These are phyloP conservation scores for Gerris lacustris DNA, from an alignment of 2,888 invertebrate genomes.

Conservation along the genomic window DNA sequence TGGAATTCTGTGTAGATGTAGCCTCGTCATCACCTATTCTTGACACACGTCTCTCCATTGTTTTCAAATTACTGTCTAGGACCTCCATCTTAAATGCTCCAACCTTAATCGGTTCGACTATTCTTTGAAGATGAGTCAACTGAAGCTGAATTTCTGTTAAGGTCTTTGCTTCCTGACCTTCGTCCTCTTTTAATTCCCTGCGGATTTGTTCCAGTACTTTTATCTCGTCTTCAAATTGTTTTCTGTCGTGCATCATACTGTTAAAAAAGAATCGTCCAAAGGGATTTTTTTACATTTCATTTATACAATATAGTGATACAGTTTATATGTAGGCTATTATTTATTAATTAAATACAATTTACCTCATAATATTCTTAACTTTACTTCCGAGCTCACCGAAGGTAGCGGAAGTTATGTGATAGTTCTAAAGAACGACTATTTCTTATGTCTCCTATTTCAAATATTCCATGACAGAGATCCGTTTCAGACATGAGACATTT, in stretches of 20 bases:
- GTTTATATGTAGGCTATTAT: no score
- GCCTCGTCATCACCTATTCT: slow-evolving; percentile 4
- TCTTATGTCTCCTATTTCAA: no score
- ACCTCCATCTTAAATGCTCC: slow-evolving; percentile 5
- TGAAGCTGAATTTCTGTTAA: neutral
- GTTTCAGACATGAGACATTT: no score
- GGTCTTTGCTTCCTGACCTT: neutral
- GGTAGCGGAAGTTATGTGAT: no score
- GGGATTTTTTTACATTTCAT: neutral
- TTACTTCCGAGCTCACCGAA: no score
- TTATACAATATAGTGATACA: neutral
- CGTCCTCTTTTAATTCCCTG: neutral
- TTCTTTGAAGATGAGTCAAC: neutral
- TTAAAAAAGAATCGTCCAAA: neutral
- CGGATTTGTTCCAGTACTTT: neutral
- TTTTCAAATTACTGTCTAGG: neutral
- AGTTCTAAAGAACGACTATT: no score
- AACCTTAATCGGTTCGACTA: slow-evolving; percentile 5
- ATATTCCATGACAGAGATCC: no score
- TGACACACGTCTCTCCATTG: neutral
- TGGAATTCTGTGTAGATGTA: neutral
- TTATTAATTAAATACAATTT: no score
- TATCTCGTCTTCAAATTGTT: neutral
- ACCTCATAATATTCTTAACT: no score
- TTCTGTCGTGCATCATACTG: neutral